Evolutionary conservation across 2,888 invertebrate species (phyloP).

Genomic region (Epirrhoe alternata): DNA sequence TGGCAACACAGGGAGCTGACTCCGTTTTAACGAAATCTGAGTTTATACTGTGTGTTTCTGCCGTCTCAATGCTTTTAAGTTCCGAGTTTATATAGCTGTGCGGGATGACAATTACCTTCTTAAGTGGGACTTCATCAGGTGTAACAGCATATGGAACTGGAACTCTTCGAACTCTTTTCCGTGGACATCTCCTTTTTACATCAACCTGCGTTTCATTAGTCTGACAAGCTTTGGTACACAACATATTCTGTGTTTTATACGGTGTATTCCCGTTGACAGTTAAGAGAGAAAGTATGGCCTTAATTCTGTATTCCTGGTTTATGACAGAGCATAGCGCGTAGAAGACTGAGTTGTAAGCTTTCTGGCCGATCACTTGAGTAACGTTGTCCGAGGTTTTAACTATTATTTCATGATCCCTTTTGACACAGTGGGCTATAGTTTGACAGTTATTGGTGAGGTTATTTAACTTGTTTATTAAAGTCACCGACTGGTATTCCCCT

Average conservation of each 20-base stretch:
- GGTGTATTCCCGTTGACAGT: conserved; percentile 35
- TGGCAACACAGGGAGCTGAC: no score
- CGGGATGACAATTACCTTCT: conserved; percentile 16
- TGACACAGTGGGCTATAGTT: conserved; percentile 59
- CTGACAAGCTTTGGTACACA: conserved; percentile 46
- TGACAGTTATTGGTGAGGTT: conserved; percentile 51
- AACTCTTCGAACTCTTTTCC: conserved; percentile 46
- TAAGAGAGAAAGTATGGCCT: conserved; percentile 63
- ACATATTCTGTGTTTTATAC: background rate
- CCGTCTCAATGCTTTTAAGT: background rate
- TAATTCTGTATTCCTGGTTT: conserved; percentile 63
- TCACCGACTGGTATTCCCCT: conserved; percentile 56
- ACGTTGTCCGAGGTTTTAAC: conserved; percentile 65
- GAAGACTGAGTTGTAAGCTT: conserved; percentile 65
- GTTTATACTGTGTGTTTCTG: no score
- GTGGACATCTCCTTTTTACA: conserved; percentile 34
- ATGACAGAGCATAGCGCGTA: conserved; percentile 66
- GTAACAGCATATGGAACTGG: conserved; percentile 62
- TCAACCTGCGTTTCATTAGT: conserved; percentile 53
- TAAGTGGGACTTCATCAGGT: conserved; percentile 1
- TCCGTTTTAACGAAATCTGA: no score
- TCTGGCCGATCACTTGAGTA: conserved; percentile 65
- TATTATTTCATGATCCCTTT: conserved; percentile 31
- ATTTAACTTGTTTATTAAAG: conserved; percentile 56
- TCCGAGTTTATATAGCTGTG: background rate